Percentiles rank a stretch among this genome's conserved stretches.
phyloP scores from a whole-genome alignment of 2,888 invertebrate genomes.

The Dolichopus griseipennis region DNA sequence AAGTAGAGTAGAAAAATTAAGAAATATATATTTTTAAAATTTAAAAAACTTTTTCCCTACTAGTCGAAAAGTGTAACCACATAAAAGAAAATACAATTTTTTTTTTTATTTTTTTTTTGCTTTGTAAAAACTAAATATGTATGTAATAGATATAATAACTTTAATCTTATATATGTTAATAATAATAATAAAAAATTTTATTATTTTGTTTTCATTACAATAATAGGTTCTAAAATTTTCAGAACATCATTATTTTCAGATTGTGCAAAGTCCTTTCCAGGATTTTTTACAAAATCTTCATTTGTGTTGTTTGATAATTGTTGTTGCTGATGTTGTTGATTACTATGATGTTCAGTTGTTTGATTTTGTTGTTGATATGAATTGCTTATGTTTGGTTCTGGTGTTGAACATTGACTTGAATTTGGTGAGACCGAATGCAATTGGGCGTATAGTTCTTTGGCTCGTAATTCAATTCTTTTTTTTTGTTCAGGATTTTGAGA shows the following conservation, averaged over 20 bases:
- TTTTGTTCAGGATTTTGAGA: slow-evolving; percentile 36
- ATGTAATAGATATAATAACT: background rate
- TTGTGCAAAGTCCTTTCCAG: slow-evolving; percentile 32
- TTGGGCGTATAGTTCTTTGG: slow-evolving; percentile 37
- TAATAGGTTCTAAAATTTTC: slow-evolving; percentile 44
- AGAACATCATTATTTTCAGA: slow-evolving; percentile 42
- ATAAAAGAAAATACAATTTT: too few relatives aligned
- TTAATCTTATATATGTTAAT: background rate
- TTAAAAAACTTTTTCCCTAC: too few relatives aligned
- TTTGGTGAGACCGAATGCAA: slow-evolving; percentile 23
- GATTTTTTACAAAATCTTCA: slow-evolving; percentile 28
- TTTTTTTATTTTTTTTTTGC: background rate
- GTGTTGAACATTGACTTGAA: slow-evolving; percentile 10
- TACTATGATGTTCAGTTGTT: slow-evolving; percentile 17
- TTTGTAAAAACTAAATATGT: background rate
- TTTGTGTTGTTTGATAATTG: slow-evolving; percentile 16
- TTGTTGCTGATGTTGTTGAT: slow-evolving; percentile 15
- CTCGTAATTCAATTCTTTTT: slow-evolving; percentile 27
- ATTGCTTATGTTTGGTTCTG: slow-evolving; percentile 18
- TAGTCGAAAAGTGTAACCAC: too few relatives aligned
- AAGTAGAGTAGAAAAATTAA: too few relatives aligned
- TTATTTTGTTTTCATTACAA: slow-evolving; percentile 45
- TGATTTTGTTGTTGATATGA: slow-evolving; percentile 21
- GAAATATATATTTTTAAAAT: too few relatives aligned
- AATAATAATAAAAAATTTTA: slow-evolving; percentile 10